Percentiles rank a stretch among this genome's conserved stretches.
Conservation (phyloP, 2,113 vertebrate species). For the Laterallus jamaicensis region DNA sequence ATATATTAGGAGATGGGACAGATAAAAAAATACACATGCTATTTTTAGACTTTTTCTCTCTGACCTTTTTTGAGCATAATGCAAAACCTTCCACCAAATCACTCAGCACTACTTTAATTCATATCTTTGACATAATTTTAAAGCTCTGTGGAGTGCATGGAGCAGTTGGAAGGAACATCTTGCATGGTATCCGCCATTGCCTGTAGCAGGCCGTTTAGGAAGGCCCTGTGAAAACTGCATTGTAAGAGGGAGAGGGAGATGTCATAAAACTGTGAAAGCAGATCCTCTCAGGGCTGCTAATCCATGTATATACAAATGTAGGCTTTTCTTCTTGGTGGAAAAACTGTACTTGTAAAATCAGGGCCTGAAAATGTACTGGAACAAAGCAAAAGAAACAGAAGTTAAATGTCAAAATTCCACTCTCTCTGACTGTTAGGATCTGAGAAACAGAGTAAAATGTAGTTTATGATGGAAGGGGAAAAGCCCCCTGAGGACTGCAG, state of each 20-base stretch:
- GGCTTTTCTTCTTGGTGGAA: not conserved
- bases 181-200: not conserved
- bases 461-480: not conserved
- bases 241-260: not conserved
- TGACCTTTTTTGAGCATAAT: not conserved
- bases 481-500: not conserved
- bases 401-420: not conserved
- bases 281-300: not conserved
- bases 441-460: not conserved
- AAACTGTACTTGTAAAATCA: not conserved
- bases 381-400: not conserved
- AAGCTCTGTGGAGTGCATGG: not conserved
- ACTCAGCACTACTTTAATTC: not conserved
- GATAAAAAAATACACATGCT: not conserved
- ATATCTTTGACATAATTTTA: not conserved
- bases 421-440: not conserved
- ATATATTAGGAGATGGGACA: not conserved
- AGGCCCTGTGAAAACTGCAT: not conserved
- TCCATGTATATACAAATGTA: not conserved
- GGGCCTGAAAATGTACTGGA: not conserved
- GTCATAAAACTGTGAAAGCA: not conserved
- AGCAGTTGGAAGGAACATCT: not conserved
- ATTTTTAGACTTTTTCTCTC: not conserved
- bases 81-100: not conserved
- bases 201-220: not conserved